phyloP scores from a whole-genome alignment of 2,113 vertebrate species.

The Plestiodon gilberti region DNA sequence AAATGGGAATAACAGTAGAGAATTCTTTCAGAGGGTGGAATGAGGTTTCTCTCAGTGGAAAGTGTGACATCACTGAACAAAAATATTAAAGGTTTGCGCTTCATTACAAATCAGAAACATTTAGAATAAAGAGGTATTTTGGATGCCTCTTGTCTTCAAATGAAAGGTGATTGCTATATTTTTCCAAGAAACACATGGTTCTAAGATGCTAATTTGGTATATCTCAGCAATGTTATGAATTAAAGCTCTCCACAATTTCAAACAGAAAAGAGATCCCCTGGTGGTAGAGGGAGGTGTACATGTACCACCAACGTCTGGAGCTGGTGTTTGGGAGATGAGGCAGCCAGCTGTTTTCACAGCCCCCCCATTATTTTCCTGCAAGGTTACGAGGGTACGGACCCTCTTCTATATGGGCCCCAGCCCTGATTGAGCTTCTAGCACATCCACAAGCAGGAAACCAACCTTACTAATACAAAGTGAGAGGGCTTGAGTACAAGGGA shows the following conservation, averaged over 20 bases:
- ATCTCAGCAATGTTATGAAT: neutral
- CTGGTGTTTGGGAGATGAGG: too few relatives aligned
- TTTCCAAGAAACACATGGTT: too few relatives aligned
- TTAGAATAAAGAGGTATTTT: too few relatives aligned
- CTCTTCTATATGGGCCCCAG: neutral
- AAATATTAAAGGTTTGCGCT: slow-evolving; percentile 38
- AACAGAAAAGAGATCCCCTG: neutral
- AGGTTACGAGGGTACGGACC: neutral
- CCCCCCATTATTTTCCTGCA: neutral
- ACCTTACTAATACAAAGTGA: neutral
- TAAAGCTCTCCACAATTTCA: too few relatives aligned
- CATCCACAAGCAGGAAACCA: neutral
- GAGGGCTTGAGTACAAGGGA: neutral
- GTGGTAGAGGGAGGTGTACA: too few relatives aligned
- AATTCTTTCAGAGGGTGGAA: slow-evolving; percentile 39
- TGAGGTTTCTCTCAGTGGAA: slow-evolving; percentile 56
- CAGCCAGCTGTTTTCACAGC: neutral
- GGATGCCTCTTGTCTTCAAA: too few relatives aligned
- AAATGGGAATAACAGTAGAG: slow-evolving; percentile 42
- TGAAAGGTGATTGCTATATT: too few relatives aligned
- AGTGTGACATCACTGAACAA: slow-evolving; percentile 32
- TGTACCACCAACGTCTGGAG: too few relatives aligned
- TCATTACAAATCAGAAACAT: neutral
- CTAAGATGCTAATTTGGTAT: too few relatives aligned
- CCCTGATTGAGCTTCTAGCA: neutral